Base-by-base conservation (phyloP, 2,113 vertebrate species). In the Verasper variegatus region DNA sequence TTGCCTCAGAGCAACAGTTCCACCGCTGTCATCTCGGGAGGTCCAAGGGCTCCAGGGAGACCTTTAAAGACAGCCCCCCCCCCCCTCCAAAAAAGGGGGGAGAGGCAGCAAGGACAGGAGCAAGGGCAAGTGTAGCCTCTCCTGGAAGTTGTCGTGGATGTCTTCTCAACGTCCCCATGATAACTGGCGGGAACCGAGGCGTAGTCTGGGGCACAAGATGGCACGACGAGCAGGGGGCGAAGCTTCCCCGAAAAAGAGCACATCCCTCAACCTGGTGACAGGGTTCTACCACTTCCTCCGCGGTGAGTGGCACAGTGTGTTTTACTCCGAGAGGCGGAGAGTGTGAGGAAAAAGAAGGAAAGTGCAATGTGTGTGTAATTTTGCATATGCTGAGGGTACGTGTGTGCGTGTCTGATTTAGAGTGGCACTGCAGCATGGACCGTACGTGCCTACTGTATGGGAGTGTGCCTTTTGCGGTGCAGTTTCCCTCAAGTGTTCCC, bases 281-380 rank as follows among this genome's bases (percentile, higher is more conserved):
- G 94, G 93, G 47, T 90, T 94, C 86, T 94, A 84, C 76, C 95
- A 91, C 80, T 94, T 90, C 82, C 75, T 89, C 24, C 95, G 92
- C 13, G 95, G 95, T 97, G 95, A 96, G 96, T 95, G 85, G 83
- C 77, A 58, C 68, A 84, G 66, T 61, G 61, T 68, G 62, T 74
- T 31, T 75, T 66, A 42, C 58, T 77, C 63, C 77, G 15, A 76
- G 24, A 61, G 74, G 59, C 52, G 47, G 74, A 58, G 49, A 37
- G 66, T 67, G 57, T 71, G 71, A 51, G 18, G 47, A 18, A 9
- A 51, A 18, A 64, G 74, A 65, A 47, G 51, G 74, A 61, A 42
- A 37, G 66, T 72, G 57, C 68, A 52, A 61, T 67, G 54, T 74
- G 69, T 86, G 63, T 74, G 1, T 58, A 20, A 12, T 65, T 63